Evolutionary conservation across 1,140 invertebrate species (phyloP).

Genomic region (Heliconius melpomene): DNA sequence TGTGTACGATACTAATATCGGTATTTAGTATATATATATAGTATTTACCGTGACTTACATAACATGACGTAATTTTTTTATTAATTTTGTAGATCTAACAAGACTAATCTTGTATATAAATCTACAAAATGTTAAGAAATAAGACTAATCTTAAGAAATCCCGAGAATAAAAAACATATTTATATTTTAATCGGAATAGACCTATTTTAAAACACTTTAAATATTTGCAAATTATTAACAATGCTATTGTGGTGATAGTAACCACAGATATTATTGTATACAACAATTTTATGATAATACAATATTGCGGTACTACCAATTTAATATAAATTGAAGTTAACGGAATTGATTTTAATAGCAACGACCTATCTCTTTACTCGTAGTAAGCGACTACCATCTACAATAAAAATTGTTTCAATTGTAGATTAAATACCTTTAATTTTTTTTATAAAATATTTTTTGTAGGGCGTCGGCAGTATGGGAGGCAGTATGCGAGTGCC

Average conservation of each 20-base stretch:
- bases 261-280: slow-evolving; percentile 26
- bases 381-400: background rate
- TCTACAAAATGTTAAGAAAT: too few relatives aligned
- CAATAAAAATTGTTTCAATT: background rate
- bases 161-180: too few relatives aligned
- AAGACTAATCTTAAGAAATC: too few relatives aligned
- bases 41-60: background rate
- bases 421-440: background rate
- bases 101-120: too few relatives aligned
- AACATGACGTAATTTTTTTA: background rate
- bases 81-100: background rate
- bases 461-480: slow-evolving; percentile 72
- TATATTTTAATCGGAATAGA: too few relatives aligned
- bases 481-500: slow-evolving; percentile 74
- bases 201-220: background rate
- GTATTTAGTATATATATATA: background rate
- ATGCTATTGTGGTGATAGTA: slow-evolving; percentile 5
- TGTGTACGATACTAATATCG: background rate
- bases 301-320: slow-evolving; percentile 21
- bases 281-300: slow-evolving; percentile 10
- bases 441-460: background rate
- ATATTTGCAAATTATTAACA: background rate
- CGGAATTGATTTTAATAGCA: slow-evolving; percentile 15
- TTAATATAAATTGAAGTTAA: slow-evolving; percentile 18
- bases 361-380: background rate